Evolutionary conservation across 2,797 vertebrate species (phyloP).

Genomic region (Spondyliosoma cantharus): DNA sequence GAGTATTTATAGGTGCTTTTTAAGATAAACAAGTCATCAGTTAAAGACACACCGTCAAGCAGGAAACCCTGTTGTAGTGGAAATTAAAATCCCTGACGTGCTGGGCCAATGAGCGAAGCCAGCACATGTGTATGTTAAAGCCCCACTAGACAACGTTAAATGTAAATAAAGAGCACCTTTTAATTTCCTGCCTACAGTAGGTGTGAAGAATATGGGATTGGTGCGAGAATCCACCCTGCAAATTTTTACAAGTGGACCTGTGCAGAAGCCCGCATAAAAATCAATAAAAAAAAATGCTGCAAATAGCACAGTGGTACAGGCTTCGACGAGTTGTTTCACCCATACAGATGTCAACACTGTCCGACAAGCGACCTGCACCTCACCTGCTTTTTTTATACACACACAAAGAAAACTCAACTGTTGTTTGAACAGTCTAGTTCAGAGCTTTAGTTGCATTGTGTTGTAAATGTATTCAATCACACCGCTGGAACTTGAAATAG

Average conservation of each 20-base stretch:
- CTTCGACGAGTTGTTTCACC: not conserved
- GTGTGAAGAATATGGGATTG: not conserved
- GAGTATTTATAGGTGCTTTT: too few species aligned
- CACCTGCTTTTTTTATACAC: slow-evolving; percentile 2
- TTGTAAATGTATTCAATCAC: not conserved
- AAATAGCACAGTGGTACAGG: slow-evolving; percentile 1
- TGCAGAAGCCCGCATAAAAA: slow-evolving; percentile 9
- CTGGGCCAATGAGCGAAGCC: too few species aligned
- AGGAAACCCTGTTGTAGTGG: too few species aligned
- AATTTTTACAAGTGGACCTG: not conserved
- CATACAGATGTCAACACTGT: slow-evolving; percentile 7
- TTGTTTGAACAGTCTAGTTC: not conserved
- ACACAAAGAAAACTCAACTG: not conserved
- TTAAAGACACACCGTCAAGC: too few species aligned
- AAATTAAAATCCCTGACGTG: too few species aligned
- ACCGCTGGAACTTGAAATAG: not conserved
- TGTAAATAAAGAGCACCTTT: not conserved
- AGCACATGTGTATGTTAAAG: too few species aligned
- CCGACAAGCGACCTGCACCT: not conserved
- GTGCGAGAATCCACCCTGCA: slow-evolving; percentile 1
- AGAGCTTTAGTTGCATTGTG: not conserved
- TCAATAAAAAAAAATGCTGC: slow-evolving; percentile 16
- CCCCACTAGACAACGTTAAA: not conserved
- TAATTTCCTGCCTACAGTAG: not conserved
- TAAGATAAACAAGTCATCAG: too few species aligned